phyloP scores from a whole-genome alignment of 2,113 vertebrate genomes.

The Isichthys henryi region DNA sequence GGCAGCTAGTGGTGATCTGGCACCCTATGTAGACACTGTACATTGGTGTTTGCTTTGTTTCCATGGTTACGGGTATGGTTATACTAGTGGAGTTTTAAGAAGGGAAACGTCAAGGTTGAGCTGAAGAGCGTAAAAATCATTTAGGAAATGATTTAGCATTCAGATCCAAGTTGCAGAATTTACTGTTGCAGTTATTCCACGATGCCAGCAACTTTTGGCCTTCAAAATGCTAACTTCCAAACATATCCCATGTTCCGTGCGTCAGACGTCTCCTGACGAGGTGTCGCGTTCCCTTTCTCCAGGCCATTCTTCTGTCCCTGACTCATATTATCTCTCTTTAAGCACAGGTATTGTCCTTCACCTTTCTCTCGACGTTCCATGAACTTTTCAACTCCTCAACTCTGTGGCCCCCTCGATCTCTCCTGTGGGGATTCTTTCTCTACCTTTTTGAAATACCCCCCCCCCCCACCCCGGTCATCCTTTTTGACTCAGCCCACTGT shows the following conservation, averaged over 20 bases:
- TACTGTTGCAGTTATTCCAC: not conserved
- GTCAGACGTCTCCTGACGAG: not conserved
- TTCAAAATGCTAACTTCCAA: not conserved
- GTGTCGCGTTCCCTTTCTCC: not conserved
- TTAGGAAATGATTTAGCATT: not conserved
- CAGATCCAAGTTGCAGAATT: not conserved
- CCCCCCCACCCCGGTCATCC: constrained; percentile 28
- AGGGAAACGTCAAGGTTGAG: not conserved
- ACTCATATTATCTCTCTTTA: constrained; percentile 32
- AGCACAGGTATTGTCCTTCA: constrained; percentile 37
- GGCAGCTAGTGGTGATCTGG: not conserved
- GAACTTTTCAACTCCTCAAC: constrained; percentile 66
- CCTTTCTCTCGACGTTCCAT: constrained; percentile 20
- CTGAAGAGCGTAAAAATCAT: not conserved
- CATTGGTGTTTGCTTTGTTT: not conserved
- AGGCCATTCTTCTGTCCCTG: constrained; percentile 39
- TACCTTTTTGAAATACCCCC: constrained; percentile 34
- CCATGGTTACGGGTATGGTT: not conserved
- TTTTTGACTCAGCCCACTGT: constrained; percentile 43
- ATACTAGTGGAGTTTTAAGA: not conserved
- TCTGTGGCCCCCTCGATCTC: constrained; percentile 39
- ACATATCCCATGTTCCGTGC: not conserved
- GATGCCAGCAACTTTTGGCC: not conserved
- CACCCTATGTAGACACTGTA: not conserved
- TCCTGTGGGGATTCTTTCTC: constrained; percentile 45